Base-by-base conservation (phyloP, 53 echinoderm and acorn worm genomes). In the Arbacia lixula region DNA sequence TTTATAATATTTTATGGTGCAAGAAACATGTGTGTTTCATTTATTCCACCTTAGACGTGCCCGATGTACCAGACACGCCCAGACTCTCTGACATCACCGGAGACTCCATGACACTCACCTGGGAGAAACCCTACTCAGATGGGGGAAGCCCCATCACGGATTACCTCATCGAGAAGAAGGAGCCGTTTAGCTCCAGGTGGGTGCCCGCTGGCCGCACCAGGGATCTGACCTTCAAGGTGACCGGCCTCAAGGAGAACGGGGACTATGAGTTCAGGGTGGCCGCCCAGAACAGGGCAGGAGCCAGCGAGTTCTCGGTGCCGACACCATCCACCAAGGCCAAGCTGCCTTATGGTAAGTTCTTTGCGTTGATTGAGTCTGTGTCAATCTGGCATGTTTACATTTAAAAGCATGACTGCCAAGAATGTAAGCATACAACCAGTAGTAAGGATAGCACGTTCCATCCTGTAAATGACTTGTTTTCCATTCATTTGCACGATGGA, bases 261-360 rank as follows among this genome's bases (percentile, higher is more conserved):
- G 88, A 88, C 51, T 99, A 99, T 55, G 90, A 94, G 72, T 99
- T 99, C 80, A 86, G 99, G 56, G 92, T 99, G 29, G 79, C 88
- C 14, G 94, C 99, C 11, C 86, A 92, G 66, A 99, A 96, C 66
- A 93, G 87, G 74, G 96, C 93, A 29, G 96, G 96, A 11, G 79
- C 81, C 37, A 89, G 93, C 19, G 66, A 84, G 84, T 90, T 92
- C 27, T 94, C 94, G 54, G 40, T 85, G 6, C 82, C 92, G 6
- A 60, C 82, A 31, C 89, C 91, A 3, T 88, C 91, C 72, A 83
- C 90, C 24, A 75, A 88, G 19, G 99, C 99, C 22, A 95, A 91
- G 72, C 92, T 87, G 32, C 99, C 94, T 54, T 99, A 92, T 71
- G 94, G 99, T 95, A 89, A 89, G 78, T 51, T 32, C 32, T 9